Evolutionary conservation across 1,140 invertebrate species (phyloP), one percentile per base, ranked within the genome.

Genomic region (Spodoptera litura): DNA sequence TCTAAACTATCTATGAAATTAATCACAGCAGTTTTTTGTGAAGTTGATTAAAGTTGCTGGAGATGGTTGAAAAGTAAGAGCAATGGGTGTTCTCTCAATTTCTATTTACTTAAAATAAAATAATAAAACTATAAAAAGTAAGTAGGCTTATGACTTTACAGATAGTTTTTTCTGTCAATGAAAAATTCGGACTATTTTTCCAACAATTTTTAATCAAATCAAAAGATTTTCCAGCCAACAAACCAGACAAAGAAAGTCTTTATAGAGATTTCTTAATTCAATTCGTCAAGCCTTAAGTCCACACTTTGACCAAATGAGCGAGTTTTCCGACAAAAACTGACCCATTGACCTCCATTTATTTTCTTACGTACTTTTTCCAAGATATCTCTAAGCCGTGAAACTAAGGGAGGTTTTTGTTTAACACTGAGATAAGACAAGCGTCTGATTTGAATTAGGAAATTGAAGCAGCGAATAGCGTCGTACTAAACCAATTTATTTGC

Each of bases 391-490:
- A 80, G 64, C 73, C 56, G 64, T 44, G 66, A 13, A 75, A 49
- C 59, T 76, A 76, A 68, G 70, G 61, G 13, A 9, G 79, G 81
- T 31, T 81, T 85, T 85, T 84, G 85, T 87, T 79, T 83, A 81
- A 86, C 79, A 74, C 71, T 61, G 27, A 81, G 82, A 84, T 87
- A 83, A 83, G 78, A 61, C 78, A 55, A 62, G 73, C 64, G 66
- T 74, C 83, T 85, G 86, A 87, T 87, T 87, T 87, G 84, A 86
- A 87, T 87, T 87, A 87, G 86, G 78, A 84, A 87, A 87, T 84
- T 84, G 84, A 76, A 72, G 77, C 70, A 77, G 72, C 25, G 79
- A 82, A 83, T 81, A 31, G 72, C 79, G 74, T 74, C 77, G 77
- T 64, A 72, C 44, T 76, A 61, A 84, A 75, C 76, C 81, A 84